phyloP scores from a whole-genome alignment of 2,797 vertebrate species.

The Arctocebus calabarensis region DNA sequence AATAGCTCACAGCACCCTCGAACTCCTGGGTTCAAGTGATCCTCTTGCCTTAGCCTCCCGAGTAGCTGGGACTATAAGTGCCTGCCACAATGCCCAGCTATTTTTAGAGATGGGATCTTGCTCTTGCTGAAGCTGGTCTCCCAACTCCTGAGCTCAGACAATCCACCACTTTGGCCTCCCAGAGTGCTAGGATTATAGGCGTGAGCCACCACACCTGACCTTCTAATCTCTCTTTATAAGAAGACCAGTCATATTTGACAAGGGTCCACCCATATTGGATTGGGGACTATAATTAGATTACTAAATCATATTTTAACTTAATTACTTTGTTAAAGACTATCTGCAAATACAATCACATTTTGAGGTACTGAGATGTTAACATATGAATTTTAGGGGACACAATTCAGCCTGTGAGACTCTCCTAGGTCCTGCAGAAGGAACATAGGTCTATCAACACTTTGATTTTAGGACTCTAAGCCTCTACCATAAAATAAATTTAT shows the following conservation, averaged over 20 bases:
- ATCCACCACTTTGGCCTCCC: too few relatives aligned
- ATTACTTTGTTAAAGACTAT: constrained; percentile 19
- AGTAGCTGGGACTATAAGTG: too few relatives aligned
- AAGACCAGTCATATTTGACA: not conserved
- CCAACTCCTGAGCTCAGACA: too few relatives aligned
- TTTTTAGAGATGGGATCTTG: too few relatives aligned
- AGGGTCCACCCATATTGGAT: not conserved
- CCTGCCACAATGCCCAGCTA: too few relatives aligned
- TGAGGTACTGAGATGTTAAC: not conserved
- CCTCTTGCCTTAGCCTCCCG: too few relatives aligned
- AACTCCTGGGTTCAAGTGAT: too few relatives aligned
- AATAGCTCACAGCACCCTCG: too few relatives aligned
- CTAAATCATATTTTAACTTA: constrained; percentile 52
- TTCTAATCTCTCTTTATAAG: not conserved
- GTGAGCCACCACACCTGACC: too few relatives aligned
- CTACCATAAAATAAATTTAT: constrained; percentile 51
- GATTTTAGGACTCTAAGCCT: not conserved
- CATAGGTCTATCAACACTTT: not conserved
- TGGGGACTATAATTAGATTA: not conserved
- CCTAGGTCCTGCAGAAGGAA: not conserved
- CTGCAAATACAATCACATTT: constrained; percentile 11
- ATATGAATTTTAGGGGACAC: not conserved
- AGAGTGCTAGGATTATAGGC: too few relatives aligned
- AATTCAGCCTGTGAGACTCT: not conserved
- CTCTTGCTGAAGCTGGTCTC: too few relatives aligned